phyloP scores from a whole-genome alignment of 2,888 invertebrate genomes.

The Dryococelus australis region DNA sequence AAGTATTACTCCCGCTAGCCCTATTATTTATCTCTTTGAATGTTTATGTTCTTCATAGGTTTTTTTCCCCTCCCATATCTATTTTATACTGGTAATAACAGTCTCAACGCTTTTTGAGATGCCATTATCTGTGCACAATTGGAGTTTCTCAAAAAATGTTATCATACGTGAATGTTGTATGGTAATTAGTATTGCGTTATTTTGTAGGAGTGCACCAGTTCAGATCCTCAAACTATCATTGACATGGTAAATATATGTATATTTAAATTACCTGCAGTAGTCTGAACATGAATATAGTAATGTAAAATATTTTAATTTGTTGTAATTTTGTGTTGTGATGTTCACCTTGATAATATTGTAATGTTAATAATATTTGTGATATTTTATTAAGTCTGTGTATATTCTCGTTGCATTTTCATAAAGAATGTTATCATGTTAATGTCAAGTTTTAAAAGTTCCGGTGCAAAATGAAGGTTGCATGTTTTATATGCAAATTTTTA shows the following conservation, averaged over 20 bases:
- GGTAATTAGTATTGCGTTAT: no score
- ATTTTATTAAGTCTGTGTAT: slow-evolving; percentile 1
- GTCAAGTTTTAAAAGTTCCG: neutral
- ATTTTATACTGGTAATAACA: no score
- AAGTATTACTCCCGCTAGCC: no score
- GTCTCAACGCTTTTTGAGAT: no score
- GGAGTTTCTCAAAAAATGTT: no score
- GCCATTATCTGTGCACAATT: no score
- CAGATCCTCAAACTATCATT: neutral
- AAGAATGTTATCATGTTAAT: neutral
- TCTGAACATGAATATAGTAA: no score
- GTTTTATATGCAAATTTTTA: neutral
- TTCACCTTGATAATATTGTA: neutral
- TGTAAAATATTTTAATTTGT: neutral
- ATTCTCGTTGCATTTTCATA: neutral
- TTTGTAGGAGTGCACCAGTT: no score
- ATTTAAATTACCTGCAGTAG: neutral
- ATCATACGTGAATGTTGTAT: no score
- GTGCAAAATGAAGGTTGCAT: neutral
- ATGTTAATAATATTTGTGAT: neutral
- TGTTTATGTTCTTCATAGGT: no score
- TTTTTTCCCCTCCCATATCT: no score
- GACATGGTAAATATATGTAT: neutral
- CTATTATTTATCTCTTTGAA: no score
- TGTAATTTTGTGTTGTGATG: neutral